Evolutionary conservation across 2,888 invertebrate species (phyloP).

Genomic region (Malthinus flaveolus): DNA sequence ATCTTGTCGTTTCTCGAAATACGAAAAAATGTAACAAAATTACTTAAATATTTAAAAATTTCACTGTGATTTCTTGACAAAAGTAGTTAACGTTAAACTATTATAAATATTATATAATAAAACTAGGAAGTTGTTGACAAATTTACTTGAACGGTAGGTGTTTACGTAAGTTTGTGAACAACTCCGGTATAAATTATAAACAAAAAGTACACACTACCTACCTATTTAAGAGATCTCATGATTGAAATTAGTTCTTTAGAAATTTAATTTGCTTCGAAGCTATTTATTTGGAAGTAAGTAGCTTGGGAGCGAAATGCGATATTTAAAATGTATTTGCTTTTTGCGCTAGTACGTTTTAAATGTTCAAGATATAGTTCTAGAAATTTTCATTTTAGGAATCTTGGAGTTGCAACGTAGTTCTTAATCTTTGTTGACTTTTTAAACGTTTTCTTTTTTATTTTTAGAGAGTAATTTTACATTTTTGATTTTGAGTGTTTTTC

Average conservation of each 20-base stretch:
- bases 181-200: constrained; percentile 37
- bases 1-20: constrained; percentile 38
- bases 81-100: constrained; percentile 49
- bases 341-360: constrained; percentile 31
- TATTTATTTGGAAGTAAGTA: constrained; percentile 41
- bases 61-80: constrained; percentile 58
- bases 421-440: constrained; percentile 1
- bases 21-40: constrained; percentile 36
- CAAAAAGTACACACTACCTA: constrained; percentile 47
- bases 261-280: constrained; percentile 47
- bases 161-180: neutral
- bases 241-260: constrained; percentile 52
- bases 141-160: constrained; percentile 17
- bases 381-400: constrained; percentile 25
- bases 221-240: constrained; percentile 57
- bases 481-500: constrained; percentile 14
- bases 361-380: constrained; percentile 30
- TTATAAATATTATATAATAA: constrained; percentile 25
- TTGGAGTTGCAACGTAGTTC: constrained; percentile 21
- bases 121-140: constrained; percentile 21
- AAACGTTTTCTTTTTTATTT: constrained; percentile 3
- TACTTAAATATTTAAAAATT: constrained; percentile 43
- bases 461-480: neutral
- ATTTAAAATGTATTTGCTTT: constrained; percentile 30
- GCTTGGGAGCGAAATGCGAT: constrained; percentile 29